Conservation (phyloP, 1,140 invertebrate species). For the Hesperophylax magnus region DNA sequence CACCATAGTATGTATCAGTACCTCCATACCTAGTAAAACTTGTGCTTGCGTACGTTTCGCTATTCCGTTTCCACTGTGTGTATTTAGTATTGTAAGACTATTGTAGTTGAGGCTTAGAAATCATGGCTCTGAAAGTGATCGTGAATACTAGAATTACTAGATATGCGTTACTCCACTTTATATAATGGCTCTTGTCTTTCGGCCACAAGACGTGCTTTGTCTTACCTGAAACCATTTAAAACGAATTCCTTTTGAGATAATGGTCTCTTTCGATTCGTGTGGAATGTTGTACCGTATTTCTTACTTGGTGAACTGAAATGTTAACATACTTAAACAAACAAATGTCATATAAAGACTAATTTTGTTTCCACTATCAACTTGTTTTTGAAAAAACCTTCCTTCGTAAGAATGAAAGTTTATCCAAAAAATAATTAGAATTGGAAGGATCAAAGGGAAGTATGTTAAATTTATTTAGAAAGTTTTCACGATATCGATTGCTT, state of each 20-base stretch:
- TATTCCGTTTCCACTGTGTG: neutral
- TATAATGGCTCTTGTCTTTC: slow-evolving; percentile 6
- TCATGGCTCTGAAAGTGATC: slow-evolving; percentile 17
- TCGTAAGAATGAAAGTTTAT: too few species aligned
- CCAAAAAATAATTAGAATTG: too few species aligned
- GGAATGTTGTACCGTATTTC: neutral
- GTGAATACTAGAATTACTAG: slow-evolving; percentile 2
- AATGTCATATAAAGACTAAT: too few species aligned
- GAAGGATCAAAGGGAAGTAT: too few species aligned
- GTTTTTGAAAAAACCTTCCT: too few species aligned
- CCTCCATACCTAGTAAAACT: too few species aligned
- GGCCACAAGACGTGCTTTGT: neutral
- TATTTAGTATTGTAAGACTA: neutral
- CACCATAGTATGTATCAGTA: too few species aligned
- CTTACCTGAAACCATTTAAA: neutral
- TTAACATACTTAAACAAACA: too few species aligned
- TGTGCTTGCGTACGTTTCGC: neutral
- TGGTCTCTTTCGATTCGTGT: neutral
- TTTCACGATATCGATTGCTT: too few species aligned
- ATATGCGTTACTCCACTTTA: neutral
- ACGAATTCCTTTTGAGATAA: neutral
- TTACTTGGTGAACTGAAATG: neutral
- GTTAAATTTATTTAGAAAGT: too few species aligned
- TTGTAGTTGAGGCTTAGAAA: slow-evolving; percentile 9
- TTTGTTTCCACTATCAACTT: too few species aligned